These are phyloP conservation scores for Nycticryphes semicollaris DNA, from an alignment of 2,113 vertebrate genomes.

Conservation along the genomic window DNA sequence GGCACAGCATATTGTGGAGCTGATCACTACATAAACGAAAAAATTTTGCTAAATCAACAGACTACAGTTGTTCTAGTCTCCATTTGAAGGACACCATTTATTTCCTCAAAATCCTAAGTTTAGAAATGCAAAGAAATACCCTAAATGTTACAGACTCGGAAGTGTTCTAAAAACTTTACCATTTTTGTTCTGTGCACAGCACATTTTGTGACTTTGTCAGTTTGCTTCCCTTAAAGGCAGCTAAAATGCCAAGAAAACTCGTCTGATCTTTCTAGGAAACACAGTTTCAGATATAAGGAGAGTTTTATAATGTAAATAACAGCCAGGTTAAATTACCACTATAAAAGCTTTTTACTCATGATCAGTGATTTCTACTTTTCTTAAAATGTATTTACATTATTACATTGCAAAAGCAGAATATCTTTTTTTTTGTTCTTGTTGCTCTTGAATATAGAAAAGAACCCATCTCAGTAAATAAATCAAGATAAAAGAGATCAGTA, in stretches of 20 bases:
- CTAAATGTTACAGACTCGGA: not conserved
- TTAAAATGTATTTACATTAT: constrained; percentile 16
- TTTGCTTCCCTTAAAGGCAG: constrained; percentile 15
- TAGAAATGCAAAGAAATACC: not conserved
- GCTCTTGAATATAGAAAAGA: not conserved
- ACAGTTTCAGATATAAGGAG: not conserved
- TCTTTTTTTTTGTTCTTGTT: not conserved
- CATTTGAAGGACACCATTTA: not conserved
- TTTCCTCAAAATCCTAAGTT: not conserved
- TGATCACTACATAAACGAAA: not conserved
- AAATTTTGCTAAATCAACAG: not conserved
- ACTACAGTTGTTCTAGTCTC: not conserved
- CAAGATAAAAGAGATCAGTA: constrained; percentile 53
- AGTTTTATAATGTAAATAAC: constrained; percentile 43
- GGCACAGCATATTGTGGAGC: not conserved
- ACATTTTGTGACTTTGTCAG: constrained; percentile 15
- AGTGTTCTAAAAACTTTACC: not conserved
- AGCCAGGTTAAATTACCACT: constrained; percentile 46
- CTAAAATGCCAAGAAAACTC: not conserved
- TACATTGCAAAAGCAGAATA: not conserved
- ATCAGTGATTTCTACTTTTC: constrained; percentile 21
- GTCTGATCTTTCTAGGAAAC: constrained; percentile 13
- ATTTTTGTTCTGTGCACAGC: not conserved
- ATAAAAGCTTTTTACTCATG: constrained; percentile 2
- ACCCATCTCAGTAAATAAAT: constrained; percentile 49